Conservation (phyloP, 2,113 vertebrate species). For the Oryzias javanicus region DNA sequence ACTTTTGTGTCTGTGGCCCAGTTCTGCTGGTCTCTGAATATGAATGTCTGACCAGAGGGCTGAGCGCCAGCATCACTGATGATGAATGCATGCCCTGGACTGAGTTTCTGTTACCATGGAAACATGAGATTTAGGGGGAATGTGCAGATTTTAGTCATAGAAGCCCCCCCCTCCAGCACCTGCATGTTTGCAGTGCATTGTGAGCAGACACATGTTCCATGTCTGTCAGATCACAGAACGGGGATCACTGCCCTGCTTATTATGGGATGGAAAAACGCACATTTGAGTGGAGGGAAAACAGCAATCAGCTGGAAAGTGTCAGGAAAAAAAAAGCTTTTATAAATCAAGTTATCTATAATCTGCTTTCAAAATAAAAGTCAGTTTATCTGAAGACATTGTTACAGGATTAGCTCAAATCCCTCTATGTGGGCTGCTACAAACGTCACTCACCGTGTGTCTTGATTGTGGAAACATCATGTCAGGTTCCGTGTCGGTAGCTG, state of each 20-base stretch:
- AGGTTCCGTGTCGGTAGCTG: slow-evolving; percentile 71
- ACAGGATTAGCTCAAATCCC: no score
- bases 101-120: slow-evolving; percentile 71
- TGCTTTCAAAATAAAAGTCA: no score
- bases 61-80: slow-evolving; percentile 44
- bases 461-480: slow-evolving; percentile 88
- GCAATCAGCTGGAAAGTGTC: no score
- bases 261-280: no score
- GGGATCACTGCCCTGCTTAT: no score
- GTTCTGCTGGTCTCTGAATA: slow-evolving; percentile 31
- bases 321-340: no score
- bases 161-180: slow-evolving; percentile 33
- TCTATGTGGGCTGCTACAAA: neutral
- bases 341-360: no score
- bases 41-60: slow-evolving; percentile 58
- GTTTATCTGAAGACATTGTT: no score
- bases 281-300: no score
- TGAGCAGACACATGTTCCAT: no score
- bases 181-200: slow-evolving; percentile 3
- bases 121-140: slow-evolving; percentile 62
- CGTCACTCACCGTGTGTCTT: slow-evolving; percentile 81
- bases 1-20: slow-evolving; percentile 17
- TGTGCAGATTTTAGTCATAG: slow-evolving; percentile 32
- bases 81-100: slow-evolving; percentile 57
- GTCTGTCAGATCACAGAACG: no score